phyloP scores from a whole-genome alignment of 2,797 vertebrate genomes.

The Betta splendens region DNA sequence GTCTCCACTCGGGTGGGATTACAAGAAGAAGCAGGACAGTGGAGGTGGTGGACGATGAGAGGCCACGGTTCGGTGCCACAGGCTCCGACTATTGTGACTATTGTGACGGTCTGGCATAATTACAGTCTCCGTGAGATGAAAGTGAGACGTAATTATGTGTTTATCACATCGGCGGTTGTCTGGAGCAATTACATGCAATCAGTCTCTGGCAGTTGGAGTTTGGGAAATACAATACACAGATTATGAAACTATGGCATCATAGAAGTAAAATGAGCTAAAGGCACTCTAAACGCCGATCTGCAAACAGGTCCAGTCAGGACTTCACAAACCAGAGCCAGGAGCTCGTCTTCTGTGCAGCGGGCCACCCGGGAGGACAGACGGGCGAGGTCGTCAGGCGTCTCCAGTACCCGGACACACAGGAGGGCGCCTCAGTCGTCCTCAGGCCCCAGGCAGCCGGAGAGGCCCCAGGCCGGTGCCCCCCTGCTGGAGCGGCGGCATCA shows the following conservation, averaged over 20 bases:
- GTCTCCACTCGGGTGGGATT: conserved; percentile 40
- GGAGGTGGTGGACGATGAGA: conserved; percentile 43
- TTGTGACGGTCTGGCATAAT: conserved; percentile 30
- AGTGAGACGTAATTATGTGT: conserved; percentile 32
- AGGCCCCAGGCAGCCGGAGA: conserved; percentile 83
- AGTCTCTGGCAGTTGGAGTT: conserved; percentile 20
- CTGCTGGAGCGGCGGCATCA: conserved; percentile 82
- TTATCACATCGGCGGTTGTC: conserved; percentile 18
- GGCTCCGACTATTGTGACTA: conserved; percentile 30
- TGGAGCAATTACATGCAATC: conserved; percentile 16
- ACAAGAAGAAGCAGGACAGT: conserved; percentile 41
- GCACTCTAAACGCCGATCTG: conserved; percentile 13
- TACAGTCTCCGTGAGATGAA: conserved; percentile 20
- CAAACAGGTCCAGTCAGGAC: conserved; percentile 55
- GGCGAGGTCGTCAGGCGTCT: conserved; percentile 67
- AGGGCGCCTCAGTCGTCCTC: conserved; percentile 86
- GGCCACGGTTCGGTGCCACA: conserved; percentile 11
- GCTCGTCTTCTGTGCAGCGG: conserved; percentile 48
- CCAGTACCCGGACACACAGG: conserved; percentile 73
- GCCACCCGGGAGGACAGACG: conserved; percentile 77
- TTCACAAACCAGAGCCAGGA: conserved; percentile 38
- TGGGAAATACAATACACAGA: conserved; percentile 13
- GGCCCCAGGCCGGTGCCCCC: conserved; percentile 70
- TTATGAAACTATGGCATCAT: conserved; percentile 11
- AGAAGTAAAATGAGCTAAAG: conserved; percentile 17